Evolutionary conservation across 2,113 vertebrate genomes (phyloP).

Genomic region (Pampusana beccarii): DNA sequence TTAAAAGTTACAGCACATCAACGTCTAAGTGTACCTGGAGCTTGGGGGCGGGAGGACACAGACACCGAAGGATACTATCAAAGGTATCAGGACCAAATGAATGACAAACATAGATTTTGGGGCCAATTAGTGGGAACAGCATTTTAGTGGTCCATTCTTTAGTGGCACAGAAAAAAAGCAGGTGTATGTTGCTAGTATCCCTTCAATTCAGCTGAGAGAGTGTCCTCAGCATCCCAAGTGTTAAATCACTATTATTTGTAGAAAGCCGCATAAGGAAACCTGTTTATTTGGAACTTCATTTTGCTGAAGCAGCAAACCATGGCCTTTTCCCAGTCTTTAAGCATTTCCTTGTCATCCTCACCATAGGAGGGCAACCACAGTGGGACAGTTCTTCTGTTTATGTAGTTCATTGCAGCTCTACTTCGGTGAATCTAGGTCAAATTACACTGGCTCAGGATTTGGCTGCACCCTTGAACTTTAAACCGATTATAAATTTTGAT

Average conservation of each 20-base stretch:
- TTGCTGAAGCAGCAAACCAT: background rate
- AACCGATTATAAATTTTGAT: slow-evolving; percentile 60
- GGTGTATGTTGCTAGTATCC: background rate
- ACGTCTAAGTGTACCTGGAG: background rate
- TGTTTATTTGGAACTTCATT: background rate
- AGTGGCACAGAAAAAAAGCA: background rate
- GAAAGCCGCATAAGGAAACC: background rate
- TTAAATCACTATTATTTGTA: background rate
- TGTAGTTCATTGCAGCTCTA: background rate
- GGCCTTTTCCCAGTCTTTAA: background rate
- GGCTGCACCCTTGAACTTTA: slow-evolving; percentile 58
- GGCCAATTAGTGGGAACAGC: background rate
- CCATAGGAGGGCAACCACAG: fast-evolving
- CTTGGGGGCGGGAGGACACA: background rate
- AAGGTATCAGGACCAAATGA: background rate
- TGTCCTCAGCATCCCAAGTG: background rate
- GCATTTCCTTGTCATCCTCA: background rate
- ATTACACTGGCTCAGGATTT: slow-evolving; percentile 58
- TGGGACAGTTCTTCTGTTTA: background rate
- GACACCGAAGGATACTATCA: background rate
- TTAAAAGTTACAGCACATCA: background rate
- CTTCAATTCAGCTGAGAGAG: background rate
- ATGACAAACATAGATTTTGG: background rate
- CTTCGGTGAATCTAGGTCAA: slow-evolving; percentile 51
- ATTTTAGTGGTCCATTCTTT: background rate